Evolutionary conservation across 2,797 vertebrate genomes (phyloP), one percentile per base, ranked within the genome.

Genomic region (Eulemur albifrons): DNA sequence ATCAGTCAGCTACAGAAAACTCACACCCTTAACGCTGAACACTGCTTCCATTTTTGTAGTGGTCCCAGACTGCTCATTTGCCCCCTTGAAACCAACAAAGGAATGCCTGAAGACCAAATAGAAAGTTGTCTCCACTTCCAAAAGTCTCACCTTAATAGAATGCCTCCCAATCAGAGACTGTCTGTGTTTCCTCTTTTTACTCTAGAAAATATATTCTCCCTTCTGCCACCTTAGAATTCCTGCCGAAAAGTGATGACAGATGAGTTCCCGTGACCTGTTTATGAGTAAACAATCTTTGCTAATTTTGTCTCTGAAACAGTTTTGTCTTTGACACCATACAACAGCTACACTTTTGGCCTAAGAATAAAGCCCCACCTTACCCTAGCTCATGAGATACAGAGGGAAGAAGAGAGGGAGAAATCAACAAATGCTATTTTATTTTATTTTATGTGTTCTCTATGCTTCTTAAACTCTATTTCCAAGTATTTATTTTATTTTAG

Each of bases 401-500:
- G 11, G 7, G 17, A 17, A 70, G 15, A 40, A 6, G 7, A 9
- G 8, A 67, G 15, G 70, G 17, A 65, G 35, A 90, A 76, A 48
- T 76, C 43, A 52, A 17, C 4, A 70, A 18, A 17, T 61, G 14
- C 17, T n/a, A 65, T 73, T 84, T 85, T 45, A 72, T 50, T 81
- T 93, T 35, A 32, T 65, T 38, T 48, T 76, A 75, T 85, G 15
- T n/a, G 20, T 88, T 79, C 61, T 83, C 35, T 54, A 12, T 50
- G 10, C 48, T 67, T 76, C 65, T 88, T 69, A 89, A 76, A 65
- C 12, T 75, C 45, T 65, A 0, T 38, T 69, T 93, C 77, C 25
- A 96, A 97, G 88, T 82, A 32, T 6, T 92, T 76, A 63, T 76
- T 83, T 86, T 40, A 87, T 48, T 95, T 92, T 72, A 90, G 57